Conservation (phyloP, 2,888 invertebrate genomes). For the Cheilosia soror region DNA sequence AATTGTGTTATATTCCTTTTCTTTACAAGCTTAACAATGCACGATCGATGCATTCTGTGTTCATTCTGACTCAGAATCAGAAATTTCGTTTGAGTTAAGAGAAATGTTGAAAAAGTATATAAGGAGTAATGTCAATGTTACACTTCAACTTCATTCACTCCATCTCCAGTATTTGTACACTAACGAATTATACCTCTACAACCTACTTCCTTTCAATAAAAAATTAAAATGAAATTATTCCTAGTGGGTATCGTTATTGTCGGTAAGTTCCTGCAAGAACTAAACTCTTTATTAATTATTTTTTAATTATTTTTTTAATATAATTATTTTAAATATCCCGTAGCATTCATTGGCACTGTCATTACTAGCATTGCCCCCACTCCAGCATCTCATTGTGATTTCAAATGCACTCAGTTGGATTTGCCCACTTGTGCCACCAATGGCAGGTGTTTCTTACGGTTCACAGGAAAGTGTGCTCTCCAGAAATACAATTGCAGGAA, state of each 20-base stretch:
- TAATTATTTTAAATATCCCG: background rate
- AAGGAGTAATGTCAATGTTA: too few relatives aligned
- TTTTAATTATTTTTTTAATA: too few relatives aligned
- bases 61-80: too few relatives aligned
- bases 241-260: constrained; percentile 10
- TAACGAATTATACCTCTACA: too few relatives aligned
- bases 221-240: constrained; percentile 54
- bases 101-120: too few relatives aligned
- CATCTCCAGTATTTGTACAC: too few relatives aligned
- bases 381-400: constrained; percentile 76
- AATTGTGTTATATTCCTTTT: too few relatives aligned
- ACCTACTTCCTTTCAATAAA: background rate
- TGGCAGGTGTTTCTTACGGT: constrained; percentile 78
- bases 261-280: constrained; percentile 23
- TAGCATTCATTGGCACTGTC: constrained; percentile 32
- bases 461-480: constrained; percentile 78
- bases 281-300: too few relatives aligned
- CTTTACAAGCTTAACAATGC: too few relatives aligned
- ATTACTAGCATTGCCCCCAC: constrained; percentile 20
- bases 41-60: too few relatives aligned
- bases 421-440: constrained; percentile 78
- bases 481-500: constrained; percentile 79
- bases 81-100: too few relatives aligned
- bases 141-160: too few relatives aligned
- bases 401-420: constrained; percentile 77